These are phyloP conservation scores for Rhyacophila evoluta DNA, from an alignment of 2,888 invertebrate species.

Conservation along the genomic window DNA sequence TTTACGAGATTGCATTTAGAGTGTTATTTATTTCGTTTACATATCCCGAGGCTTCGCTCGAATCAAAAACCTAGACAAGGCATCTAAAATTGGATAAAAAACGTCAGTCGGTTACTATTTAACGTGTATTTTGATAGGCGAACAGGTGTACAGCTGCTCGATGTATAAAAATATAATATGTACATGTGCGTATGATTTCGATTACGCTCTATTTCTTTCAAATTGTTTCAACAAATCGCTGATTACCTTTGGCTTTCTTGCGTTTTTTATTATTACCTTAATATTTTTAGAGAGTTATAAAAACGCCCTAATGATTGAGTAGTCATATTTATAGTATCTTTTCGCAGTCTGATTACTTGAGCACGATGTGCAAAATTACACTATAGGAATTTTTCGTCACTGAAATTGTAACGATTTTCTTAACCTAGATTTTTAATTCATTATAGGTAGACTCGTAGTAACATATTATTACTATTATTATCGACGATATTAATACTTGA, in stretches of 20 bases:
- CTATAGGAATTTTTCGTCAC: background rate
- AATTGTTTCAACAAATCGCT: background rate
- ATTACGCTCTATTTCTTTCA: conserved; percentile 1
- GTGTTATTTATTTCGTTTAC: background rate
- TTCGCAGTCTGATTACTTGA: conserved; percentile 11
- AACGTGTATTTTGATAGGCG: no score
- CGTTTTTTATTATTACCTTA: background rate
- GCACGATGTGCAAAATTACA: conserved; percentile 17
- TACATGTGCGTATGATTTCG: background rate
- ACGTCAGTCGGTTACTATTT: background rate
- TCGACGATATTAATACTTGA: no score
- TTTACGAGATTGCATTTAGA: background rate
- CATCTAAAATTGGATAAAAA: background rate
- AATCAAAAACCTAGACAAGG: conserved; percentile 4
- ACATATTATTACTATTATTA: no score
- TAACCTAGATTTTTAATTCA: background rate
- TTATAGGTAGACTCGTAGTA: background rate
- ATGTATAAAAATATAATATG: background rate
- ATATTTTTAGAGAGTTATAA: conserved; percentile 20
- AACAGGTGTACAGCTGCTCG: background rate
- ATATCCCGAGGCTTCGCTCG: background rate
- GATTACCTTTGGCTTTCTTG: background rate
- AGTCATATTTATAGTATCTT: background rate
- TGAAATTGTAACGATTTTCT: background rate
- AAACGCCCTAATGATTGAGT: conserved; percentile 22